Evolutionary conservation across 2,888 invertebrate genomes (phyloP).

Genomic region (Mesoligia furuncula): DNA sequence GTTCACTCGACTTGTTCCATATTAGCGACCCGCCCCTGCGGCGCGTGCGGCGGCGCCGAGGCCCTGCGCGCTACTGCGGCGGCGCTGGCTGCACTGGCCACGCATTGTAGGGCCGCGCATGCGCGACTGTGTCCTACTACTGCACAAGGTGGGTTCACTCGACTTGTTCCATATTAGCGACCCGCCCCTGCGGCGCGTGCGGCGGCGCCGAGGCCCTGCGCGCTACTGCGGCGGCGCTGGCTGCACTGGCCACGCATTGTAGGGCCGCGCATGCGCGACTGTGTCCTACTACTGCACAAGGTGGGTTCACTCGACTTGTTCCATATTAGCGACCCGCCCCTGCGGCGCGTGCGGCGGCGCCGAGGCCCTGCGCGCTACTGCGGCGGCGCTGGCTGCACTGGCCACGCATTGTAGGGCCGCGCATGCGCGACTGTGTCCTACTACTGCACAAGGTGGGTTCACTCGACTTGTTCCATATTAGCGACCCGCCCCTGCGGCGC

Average conservation of each 20-base stretch:
- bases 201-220: neutral
- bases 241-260: neutral
- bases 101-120: slow-evolving; percentile 67
- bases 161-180: neutral
- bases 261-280: neutral
- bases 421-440: neutral
- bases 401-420: neutral
- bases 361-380: neutral
- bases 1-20: too few species aligned
- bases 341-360: slow-evolving; percentile 17
- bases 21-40: too few species aligned
- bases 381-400: neutral
- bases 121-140: neutral
- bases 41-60: slow-evolving; percentile 16
- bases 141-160: neutral
- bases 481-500: too few species aligned
- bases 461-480: neutral
- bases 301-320: neutral
- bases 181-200: neutral
- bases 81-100: slow-evolving; percentile 62
- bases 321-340: neutral
- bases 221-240: neutral
- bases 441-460: slow-evolving; percentile 4
- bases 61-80: neutral
- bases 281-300: neutral